phyloP scores from a whole-genome alignment of 2,113 vertebrate species.

The Mesoclemmys tuberculata region DNA sequence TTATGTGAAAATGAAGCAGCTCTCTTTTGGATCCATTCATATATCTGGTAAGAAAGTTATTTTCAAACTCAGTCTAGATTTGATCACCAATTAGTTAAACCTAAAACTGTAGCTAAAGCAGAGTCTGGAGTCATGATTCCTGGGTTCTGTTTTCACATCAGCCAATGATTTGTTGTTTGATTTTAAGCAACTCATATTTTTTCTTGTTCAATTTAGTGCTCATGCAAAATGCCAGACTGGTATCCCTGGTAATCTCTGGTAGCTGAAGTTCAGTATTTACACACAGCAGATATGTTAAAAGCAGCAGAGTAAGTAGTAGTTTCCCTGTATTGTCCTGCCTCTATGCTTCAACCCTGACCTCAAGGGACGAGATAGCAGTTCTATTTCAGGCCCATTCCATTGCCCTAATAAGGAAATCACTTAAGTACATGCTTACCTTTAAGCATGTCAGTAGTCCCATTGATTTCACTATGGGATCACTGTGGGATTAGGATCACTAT shows the following conservation, averaged over 20 bases:
- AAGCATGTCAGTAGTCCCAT: background rate
- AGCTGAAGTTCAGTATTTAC: background rate
- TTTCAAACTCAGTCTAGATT: background rate
- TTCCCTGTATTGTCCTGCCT: background rate
- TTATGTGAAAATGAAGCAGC: background rate
- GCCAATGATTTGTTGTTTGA: background rate
- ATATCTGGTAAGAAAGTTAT: background rate
- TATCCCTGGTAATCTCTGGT: background rate
- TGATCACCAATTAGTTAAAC: background rate
- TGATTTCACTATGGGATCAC: background rate
- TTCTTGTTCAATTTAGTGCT: background rate
- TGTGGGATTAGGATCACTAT: background rate
- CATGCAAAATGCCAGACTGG: background rate
- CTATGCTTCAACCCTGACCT: accelerated
- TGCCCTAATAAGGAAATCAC: background rate
- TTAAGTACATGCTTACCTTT: background rate
- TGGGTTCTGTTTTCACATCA: background rate
- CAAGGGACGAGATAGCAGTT: accelerated
- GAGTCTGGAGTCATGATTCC: background rate
- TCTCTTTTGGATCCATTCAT: background rate
- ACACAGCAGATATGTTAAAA: background rate
- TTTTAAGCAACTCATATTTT: background rate
- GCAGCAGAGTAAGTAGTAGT: background rate
- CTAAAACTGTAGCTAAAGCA: background rate
- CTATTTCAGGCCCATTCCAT: accelerated